phyloP scores from a whole-genome alignment of 2,113 vertebrate genomes.

The Macroglossus sobrinus region DNA sequence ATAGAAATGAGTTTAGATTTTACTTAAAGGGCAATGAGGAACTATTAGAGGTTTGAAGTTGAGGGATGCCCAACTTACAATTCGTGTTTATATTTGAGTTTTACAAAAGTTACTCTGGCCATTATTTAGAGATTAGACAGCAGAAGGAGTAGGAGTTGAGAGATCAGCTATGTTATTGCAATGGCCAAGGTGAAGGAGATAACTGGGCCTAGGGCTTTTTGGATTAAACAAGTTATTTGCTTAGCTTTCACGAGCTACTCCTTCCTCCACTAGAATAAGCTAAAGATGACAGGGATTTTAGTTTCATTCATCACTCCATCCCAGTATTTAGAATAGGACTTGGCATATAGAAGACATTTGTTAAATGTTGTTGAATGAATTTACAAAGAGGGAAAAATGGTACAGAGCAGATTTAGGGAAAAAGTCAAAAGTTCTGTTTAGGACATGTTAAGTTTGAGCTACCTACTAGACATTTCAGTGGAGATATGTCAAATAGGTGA shows the following conservation, averaged over 20 bases:
- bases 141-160: neutral
- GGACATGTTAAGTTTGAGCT: neutral
- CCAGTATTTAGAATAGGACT: neutral
- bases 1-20: neutral
- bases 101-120: neutral
- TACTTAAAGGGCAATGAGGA: neutral
- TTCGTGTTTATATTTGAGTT: neutral
- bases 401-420: neutral
- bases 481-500: neutral
- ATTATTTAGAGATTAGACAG: neutral
- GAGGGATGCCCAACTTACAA: neutral
- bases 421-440: neutral
- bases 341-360: neutral
- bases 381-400: neutral
- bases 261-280: neutral
- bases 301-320: neutral
- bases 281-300: neutral
- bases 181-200: neutral
- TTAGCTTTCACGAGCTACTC: neutral
- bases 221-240: neutral
- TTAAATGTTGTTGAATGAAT: neutral
- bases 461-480: neutral
- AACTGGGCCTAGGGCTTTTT: neutral
- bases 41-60: neutral
- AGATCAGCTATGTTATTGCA: neutral